phyloP scores from a whole-genome alignment of 2,888 invertebrate genomes.

The Epicampocera succincta region DNA sequence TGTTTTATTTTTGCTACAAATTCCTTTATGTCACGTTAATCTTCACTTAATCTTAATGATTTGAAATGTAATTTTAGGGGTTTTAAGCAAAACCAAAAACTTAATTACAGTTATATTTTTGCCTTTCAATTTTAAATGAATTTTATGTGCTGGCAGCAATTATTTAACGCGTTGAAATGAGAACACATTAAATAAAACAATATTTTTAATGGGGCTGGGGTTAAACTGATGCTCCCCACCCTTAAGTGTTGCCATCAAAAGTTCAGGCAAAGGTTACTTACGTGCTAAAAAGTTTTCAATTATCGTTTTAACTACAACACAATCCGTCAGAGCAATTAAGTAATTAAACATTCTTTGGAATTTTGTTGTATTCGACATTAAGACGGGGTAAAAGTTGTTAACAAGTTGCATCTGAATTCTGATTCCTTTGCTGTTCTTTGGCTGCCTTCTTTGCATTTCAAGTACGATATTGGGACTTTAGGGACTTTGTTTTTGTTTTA shows the following conservation, averaged over 20 bases:
- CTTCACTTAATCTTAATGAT: too few relatives aligned
- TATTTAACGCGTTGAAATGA: slow-evolving; percentile 6
- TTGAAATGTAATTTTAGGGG: too few relatives aligned
- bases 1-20: too few relatives aligned
- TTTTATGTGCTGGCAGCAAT: not conserved
- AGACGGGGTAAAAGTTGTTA: slow-evolving; percentile 16
- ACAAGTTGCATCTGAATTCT: not conserved
- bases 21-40: too few relatives aligned
- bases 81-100: not conserved
- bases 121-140: not conserved
- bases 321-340: slow-evolving; percentile 23
- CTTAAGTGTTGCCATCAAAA: not conserved
- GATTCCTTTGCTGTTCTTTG: too few relatives aligned
- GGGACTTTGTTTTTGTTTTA: too few relatives aligned
- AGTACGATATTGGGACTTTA: too few relatives aligned
- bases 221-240: not conserved
- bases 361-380: not conserved
- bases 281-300: not conserved
- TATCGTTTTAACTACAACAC: not conserved
- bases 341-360: slow-evolving; percentile 44
- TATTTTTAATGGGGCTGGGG: too few relatives aligned
- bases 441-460: too few relatives aligned
- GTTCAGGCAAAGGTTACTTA: slow-evolving; percentile 9
- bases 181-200: too few relatives aligned
- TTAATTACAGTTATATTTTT: slow-evolving; percentile 18